phyloP scores from a whole-genome alignment of 1,140 invertebrate species.

The Drosophila teissieri region DNA sequence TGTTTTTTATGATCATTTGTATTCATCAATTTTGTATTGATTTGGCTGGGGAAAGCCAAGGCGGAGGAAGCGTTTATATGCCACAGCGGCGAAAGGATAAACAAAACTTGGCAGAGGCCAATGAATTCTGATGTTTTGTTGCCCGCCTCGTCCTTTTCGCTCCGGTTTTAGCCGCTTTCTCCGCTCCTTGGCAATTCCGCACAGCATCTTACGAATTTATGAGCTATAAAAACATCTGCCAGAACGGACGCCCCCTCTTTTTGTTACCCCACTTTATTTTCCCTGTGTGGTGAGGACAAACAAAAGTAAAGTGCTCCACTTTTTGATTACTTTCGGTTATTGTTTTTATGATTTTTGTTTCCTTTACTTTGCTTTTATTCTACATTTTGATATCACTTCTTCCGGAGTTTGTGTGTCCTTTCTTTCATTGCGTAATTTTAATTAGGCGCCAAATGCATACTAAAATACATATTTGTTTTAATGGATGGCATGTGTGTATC shows the following conservation, averaged over 20 bases:
- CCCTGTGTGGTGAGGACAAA: slow-evolving; percentile 39
- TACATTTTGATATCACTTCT: slow-evolving; percentile 60
- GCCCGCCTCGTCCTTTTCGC: slow-evolving; percentile 26
- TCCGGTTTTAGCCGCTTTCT: neutral
- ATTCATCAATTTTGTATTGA: slow-evolving; percentile 84
- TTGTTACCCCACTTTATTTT: slow-evolving; percentile 8
- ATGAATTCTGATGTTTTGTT: slow-evolving; percentile 76
- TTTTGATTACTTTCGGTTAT: slow-evolving; percentile 82
- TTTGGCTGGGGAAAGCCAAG: slow-evolving; percentile 32
- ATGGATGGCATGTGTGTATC: slow-evolving; percentile 8
- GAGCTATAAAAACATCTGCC: slow-evolving; percentile 83
- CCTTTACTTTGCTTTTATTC: slow-evolving; percentile 68
- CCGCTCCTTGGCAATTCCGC: slow-evolving; percentile 57
- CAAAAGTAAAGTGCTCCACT: slow-evolving; percentile 67
- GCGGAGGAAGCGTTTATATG: slow-evolving; percentile 39
- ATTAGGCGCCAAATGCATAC: slow-evolving; percentile 76
- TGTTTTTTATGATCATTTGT: slow-evolving; percentile 84
- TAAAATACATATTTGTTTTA: slow-evolving; percentile 53
- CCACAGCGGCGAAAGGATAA: slow-evolving; percentile 74
- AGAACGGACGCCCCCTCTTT: slow-evolving; percentile 26
- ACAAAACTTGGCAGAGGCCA: slow-evolving; percentile 68
- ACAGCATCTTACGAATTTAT: slow-evolving; percentile 82
- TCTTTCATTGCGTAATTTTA: slow-evolving; percentile 53
- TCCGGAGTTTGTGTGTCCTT: slow-evolving; percentile 25
- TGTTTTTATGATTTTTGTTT: slow-evolving; percentile 74